These are phyloP conservation scores for Arctocebus calabarensis DNA, from an alignment of 2,797 vertebrate species.

Conservation along the genomic window DNA sequence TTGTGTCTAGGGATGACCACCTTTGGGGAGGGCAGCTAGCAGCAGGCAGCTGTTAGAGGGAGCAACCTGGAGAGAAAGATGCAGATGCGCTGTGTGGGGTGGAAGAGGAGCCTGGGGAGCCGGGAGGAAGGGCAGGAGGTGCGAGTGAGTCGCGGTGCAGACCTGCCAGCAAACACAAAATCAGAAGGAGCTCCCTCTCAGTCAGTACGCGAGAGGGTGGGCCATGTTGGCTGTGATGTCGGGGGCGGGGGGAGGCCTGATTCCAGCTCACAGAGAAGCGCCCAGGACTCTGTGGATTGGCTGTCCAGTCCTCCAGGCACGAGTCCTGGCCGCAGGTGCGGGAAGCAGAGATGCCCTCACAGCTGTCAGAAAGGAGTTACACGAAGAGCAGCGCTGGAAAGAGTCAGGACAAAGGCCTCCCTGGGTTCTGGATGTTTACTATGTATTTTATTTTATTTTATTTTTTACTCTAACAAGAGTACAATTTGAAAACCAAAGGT, in stretches of 20 bases:
- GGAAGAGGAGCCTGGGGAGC: neutral
- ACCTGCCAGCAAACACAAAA: neutral
- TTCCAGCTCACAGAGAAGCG: fast-evolving
- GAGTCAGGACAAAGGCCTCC: neutral
- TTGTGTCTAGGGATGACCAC: fast-evolving
- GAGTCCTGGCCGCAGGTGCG: neutral
- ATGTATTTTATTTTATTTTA: conserved; percentile 52
- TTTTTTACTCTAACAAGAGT: conserved; percentile 76
- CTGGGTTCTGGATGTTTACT: neutral
- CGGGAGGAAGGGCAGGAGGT: neutral
- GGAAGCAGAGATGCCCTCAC: neutral
- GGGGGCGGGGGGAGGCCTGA: fast-evolving
- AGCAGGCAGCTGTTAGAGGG: fast-evolving
- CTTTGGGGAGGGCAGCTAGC: neutral
- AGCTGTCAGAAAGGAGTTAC: neutral
- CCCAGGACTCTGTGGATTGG: neutral
- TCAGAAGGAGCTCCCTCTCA: neutral
- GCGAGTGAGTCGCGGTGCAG: fast-evolving
- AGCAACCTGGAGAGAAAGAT: fast-evolving
- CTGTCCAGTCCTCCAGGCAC: neutral
- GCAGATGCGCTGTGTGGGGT: neutral
- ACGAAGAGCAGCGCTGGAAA: fast-evolving
- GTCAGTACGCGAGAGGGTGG: fast-evolving
- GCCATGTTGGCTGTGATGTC: fast-evolving
- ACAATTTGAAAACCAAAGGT: conserved; percentile 79